These are phyloP conservation scores for Melanotaenia pygmaea DNA, from an alignment of 2,797 vertebrate species.

Conservation along the genomic window DNA sequence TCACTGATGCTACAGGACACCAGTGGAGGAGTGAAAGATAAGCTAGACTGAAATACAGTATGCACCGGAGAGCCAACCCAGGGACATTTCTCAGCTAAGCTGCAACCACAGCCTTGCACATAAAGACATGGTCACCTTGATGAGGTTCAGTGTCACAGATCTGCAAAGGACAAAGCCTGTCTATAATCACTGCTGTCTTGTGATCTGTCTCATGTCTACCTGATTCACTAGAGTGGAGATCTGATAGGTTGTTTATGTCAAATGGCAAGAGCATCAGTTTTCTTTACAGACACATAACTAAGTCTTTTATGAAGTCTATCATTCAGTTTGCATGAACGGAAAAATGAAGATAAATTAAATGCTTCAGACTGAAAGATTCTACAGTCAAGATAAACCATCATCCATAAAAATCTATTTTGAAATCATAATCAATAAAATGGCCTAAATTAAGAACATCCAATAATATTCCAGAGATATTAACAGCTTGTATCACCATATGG, in stretches of 20 bases:
- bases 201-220: conserved; percentile 31
- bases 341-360: neutral
- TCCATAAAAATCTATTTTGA: too few species aligned
- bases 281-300: conserved; percentile 18
- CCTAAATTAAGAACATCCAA: neutral
- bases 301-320: neutral
- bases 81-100: conserved; percentile 45
- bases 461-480: neutral
- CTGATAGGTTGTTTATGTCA: conserved; percentile 40
- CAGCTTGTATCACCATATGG: neutral
- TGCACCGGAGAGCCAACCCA: conserved; percentile 54
- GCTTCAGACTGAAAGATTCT: neutral
- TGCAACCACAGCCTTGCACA: conserved; percentile 48
- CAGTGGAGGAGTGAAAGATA: conserved; percentile 58
- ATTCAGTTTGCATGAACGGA: neutral
- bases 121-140: conserved; percentile 41
- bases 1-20: conserved; percentile 54
- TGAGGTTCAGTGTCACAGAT: conserved; percentile 59
- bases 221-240: conserved; percentile 28
- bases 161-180: conserved; percentile 57
- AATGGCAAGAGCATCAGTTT: conserved; percentile 45
- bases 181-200: conserved; percentile 49
- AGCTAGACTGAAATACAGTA: conserved; percentile 70
- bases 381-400: too few species aligned
- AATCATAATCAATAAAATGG: neutral